Percentiles rank a stretch among this genome's conserved stretches.
phyloP scores from a whole-genome alignment of 2,113 vertebrate genomes.

The Oreochromis tanganicae region DNA sequence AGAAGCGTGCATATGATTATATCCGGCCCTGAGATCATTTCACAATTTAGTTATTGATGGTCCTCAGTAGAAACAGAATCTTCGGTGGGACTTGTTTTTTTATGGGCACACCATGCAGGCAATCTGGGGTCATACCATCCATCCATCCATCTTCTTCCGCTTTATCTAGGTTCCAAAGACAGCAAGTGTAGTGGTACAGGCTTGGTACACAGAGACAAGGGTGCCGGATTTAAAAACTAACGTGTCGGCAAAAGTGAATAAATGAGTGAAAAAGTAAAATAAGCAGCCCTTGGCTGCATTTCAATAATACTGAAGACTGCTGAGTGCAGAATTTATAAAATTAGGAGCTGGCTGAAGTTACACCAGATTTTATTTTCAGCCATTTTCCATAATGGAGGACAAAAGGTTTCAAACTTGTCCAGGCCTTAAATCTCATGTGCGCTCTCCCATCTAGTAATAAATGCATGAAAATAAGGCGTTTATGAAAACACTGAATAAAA shows the following conservation, averaged over 20 bases:
- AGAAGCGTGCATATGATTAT: neutral
- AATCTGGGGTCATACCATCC: neutral
- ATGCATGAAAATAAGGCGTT: neutral
- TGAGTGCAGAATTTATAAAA: neutral
- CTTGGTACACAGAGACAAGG: neutral
- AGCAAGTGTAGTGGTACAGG: neutral
- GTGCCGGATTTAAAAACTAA: neutral
- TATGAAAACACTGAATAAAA: neutral
- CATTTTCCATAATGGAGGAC: neutral
- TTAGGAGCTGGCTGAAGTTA: neutral
- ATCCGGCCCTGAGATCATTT: neutral
- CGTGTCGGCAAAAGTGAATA: accelerated
- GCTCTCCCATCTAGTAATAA: neutral
- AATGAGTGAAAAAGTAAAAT: neutral
- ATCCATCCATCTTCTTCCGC: too few species aligned
- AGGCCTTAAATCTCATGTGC: neutral
- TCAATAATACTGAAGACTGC: neutral
- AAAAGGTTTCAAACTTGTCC: neutral
- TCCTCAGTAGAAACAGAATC: neutral
- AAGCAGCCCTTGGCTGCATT: neutral
- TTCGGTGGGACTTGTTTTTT: neutral
- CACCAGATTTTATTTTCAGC: neutral
- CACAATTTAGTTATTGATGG: neutral
- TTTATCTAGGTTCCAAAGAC: neutral
- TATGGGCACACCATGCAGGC: neutral